A percentile compares a stretch with the other conserved stretches of the same genome.
These are phyloP conservation scores for Hydropotes inermis DNA, from an alignment of 2,113 vertebrate species.

Conservation along the genomic window DNA sequence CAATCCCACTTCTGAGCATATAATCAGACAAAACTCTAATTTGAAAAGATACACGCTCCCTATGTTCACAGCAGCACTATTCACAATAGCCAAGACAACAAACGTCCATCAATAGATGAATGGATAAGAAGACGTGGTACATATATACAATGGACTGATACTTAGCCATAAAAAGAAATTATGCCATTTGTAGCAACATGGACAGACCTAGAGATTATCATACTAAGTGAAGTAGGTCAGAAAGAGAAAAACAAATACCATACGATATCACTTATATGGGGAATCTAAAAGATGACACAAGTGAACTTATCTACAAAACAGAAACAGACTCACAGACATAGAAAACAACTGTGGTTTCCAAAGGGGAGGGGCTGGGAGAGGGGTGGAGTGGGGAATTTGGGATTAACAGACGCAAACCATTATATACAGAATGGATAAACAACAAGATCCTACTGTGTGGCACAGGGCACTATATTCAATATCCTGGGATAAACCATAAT, in stretches of 20 bases:
- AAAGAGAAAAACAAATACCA: background rate
- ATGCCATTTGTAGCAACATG: background rate
- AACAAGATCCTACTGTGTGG: background rate
- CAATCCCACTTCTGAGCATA: background rate
- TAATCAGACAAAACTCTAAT: background rate
- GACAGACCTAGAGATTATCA: background rate
- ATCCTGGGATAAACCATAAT: background rate
- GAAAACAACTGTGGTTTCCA: background rate
- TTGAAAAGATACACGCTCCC: background rate
- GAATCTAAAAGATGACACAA: background rate
- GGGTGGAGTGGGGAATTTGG: background rate
- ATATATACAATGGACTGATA: background rate
- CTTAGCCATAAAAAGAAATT: background rate
- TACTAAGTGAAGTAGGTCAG: background rate
- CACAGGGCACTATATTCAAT: background rate
- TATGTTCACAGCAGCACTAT: background rate
- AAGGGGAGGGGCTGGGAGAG: background rate
- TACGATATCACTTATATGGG: background rate
- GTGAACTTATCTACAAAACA: background rate
- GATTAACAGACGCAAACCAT: background rate
- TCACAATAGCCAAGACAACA: background rate
- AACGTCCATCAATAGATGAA: background rate
- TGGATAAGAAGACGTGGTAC: background rate
- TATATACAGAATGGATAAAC: background rate
- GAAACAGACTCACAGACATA: background rate